Percentiles rank a stretch among this genome's conserved stretches.
Evolutionary conservation across 2,113 vertebrate genomes (phyloP).

Genomic region (Ceratotherium simum): DNA sequence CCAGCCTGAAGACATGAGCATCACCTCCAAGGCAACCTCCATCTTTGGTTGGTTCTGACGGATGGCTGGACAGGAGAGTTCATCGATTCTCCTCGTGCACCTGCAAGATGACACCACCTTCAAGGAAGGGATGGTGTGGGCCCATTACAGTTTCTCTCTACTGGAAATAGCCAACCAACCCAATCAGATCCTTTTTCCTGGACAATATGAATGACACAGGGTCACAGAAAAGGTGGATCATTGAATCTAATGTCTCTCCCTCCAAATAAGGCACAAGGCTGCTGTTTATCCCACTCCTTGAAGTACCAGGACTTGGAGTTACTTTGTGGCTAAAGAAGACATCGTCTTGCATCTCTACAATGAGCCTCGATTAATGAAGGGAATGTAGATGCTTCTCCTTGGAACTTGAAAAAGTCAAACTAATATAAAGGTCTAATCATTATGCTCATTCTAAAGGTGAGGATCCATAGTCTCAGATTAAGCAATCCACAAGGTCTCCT

Average conservation of each 20-base stretch:
- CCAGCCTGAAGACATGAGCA: background rate
- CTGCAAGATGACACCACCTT: background rate
- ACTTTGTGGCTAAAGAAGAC: background rate
- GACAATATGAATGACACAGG: background rate
- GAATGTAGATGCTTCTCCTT: background rate
- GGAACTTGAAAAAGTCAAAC: slow-evolving; percentile 11
- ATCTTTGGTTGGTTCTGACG: background rate
- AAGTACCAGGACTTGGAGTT: background rate
- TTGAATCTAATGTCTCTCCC: background rate
- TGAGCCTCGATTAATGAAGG: background rate
- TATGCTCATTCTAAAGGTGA: background rate
- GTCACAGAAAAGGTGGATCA: background rate
- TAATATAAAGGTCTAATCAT: background rate
- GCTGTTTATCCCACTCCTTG: background rate
- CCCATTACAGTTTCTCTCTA: background rate
- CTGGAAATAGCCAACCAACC: background rate
- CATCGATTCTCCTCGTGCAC: background rate
- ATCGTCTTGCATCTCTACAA: background rate
- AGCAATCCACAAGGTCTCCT: background rate
- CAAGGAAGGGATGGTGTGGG: background rate
- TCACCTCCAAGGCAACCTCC: background rate
- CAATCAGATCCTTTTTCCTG: background rate
- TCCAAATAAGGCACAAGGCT: background rate
- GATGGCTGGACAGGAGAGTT: background rate
- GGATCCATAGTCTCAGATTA: background rate